A percentile compares a stretch with the other conserved stretches of the same genome.
Conservation (phyloP, 2,888 invertebrate genomes). For the Microlaimidae sp. region DNA sequence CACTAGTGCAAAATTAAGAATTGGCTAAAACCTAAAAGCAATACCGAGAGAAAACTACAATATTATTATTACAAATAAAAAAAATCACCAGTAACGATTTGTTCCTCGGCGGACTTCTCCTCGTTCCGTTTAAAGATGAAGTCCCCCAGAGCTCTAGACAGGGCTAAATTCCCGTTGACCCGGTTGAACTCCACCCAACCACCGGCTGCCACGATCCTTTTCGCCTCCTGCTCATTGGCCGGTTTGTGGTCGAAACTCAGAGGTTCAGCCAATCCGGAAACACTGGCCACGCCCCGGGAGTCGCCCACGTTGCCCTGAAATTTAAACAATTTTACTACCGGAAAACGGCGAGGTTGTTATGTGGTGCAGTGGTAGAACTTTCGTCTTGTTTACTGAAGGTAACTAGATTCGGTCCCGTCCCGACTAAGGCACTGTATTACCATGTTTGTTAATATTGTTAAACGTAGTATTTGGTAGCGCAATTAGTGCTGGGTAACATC, state of each 20-base stretch:
- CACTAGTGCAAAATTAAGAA: too few relatives aligned
- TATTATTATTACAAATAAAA: conserved; percentile 39
- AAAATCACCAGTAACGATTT: conserved; percentile 96
- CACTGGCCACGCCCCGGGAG: conserved; percentile 76
- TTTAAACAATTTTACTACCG: too few relatives aligned
- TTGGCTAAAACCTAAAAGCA: too few relatives aligned
- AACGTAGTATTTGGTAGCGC: too few relatives aligned
- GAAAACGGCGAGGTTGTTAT: too few relatives aligned
- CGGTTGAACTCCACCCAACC: conserved; percentile 93
- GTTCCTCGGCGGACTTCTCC: conserved; percentile 66
- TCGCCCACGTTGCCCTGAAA: conserved; percentile 78
- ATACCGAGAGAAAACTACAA: background rate
- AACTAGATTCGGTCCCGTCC: too few relatives aligned
- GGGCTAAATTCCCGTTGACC: conserved; percentile 80
- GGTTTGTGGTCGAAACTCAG: conserved; percentile 89
- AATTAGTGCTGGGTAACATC: too few relatives aligned
- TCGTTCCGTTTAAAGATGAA: conserved; percentile 86
- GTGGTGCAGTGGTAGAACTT: too few relatives aligned
- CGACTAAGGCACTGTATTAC: too few relatives aligned
- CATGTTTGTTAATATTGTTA: too few relatives aligned
- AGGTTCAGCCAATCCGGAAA: conserved; percentile 57
- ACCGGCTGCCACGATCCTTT: conserved; percentile 74
- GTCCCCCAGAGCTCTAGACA: conserved; percentile 88
- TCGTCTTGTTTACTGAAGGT: too few relatives aligned
- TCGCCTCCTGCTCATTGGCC: conserved; percentile 58